Base-by-base conservation (phyloP, 1,140 invertebrate species). In the Leptoteleia sp. region DNA sequence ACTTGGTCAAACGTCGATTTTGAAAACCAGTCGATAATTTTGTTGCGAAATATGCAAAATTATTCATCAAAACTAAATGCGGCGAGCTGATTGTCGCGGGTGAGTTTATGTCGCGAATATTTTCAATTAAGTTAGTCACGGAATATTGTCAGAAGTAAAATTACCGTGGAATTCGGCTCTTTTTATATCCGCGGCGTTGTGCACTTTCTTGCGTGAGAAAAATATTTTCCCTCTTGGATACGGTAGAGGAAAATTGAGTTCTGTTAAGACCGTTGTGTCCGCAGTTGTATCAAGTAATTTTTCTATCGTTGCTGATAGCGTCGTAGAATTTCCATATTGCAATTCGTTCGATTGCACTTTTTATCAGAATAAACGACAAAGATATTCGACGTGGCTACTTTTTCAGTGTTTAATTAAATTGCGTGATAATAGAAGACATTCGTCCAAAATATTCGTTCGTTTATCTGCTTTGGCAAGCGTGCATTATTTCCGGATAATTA, bases 1-100 rank as follows among this genome's bases (percentile, higher is more conserved):
- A 22, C 13, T 5, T 64, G 17, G 48, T 50, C 43, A n/a, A 47
- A 68, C 25, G 11, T 47, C 13, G 31, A 38, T n/a, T 68, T 47
- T 25, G 29, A 25, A 57, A 61, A 71, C 33, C 33, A 52, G 19
- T 62, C 47, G 47, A 52, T 71, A 71, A 61, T 71, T 29, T 43
- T 54, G 54, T 45, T 5, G n/a, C n/a, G 22, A 27, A 47, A 62
- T 72, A 72, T 72, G 68, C 35, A 72, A 62, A 72, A 42, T 45
- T 72, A 72, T 72, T 72, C 68, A 72, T 62, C 11, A 57, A 72
- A 72, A 72, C 68, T 54, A 55, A 72, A 72, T 55, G 40, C 54
- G 31, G 33, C 6, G 45, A 27, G 31, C 48, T 47, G 55, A 62
- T 62, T 55, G 48, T 72, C 40, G 31, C 33, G 15, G 8, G 1